Evolutionary conservation across 2,888 invertebrate species (phyloP).

Genomic region (Furcula furcula): DNA sequence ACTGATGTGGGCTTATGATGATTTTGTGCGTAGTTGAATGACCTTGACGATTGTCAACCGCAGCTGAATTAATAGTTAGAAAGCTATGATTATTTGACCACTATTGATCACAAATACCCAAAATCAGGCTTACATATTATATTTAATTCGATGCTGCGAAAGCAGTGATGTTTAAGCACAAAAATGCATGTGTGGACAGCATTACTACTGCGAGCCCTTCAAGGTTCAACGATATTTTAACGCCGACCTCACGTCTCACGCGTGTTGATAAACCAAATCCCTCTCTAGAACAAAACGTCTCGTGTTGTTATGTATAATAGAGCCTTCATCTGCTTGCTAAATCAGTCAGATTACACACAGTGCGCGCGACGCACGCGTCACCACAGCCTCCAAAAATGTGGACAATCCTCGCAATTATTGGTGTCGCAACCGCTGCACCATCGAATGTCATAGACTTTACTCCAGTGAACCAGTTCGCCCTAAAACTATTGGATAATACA

Average conservation of each 20-base stretch:
- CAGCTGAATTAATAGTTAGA: too few relatives aligned
- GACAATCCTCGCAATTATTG: constrained; percentile 44
- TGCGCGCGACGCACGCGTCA: constrained; percentile 58
- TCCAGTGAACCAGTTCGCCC: constrained; percentile 60
- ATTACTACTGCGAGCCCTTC: too few relatives aligned
- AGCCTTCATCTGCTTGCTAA: constrained; percentile 42
- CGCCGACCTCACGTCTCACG: background rate
- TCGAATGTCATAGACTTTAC: constrained; percentile 44
- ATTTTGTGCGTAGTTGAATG: too few relatives aligned
- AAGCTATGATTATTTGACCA: too few relatives aligned
- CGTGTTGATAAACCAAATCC: constrained; percentile 3
- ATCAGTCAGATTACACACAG: constrained; percentile 59
- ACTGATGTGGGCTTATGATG: too few relatives aligned
- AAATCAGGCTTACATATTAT: too few relatives aligned
- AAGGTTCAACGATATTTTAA: too few relatives aligned
- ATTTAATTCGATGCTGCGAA: too few relatives aligned
- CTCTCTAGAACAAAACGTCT: constrained; percentile 3
- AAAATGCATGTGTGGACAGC: too few relatives aligned
- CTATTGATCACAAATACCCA: too few relatives aligned
- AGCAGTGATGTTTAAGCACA: too few relatives aligned
- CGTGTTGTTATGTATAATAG: constrained; percentile 22
- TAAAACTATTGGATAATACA: constrained; percentile 61
- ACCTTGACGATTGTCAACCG: too few relatives aligned
- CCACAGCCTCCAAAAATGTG: constrained; percentile 45
- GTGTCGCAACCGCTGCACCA: constrained; percentile 50